Conservation (phyloP, 2,888 invertebrate species). For the Ophion costatus region DNA sequence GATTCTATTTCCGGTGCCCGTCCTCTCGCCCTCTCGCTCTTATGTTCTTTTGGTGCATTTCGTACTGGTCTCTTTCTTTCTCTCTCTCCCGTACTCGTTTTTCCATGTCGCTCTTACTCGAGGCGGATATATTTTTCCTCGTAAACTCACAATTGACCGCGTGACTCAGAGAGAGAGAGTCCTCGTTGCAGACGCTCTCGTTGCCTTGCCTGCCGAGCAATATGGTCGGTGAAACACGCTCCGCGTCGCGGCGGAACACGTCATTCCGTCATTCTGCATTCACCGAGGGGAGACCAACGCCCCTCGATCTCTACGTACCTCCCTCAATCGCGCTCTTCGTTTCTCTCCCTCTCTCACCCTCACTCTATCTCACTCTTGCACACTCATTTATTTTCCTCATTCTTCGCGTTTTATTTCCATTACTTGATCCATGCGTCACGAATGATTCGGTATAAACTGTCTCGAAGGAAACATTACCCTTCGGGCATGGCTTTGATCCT, state of each 20-base stretch:
- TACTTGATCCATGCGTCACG: slow-evolving; percentile 51
- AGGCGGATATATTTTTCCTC: slow-evolving; percentile 57
- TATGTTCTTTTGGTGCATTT: background rate
- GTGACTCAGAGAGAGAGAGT: slow-evolving; percentile 69
- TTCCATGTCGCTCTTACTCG: slow-evolving; percentile 1
- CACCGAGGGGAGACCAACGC: slow-evolving; percentile 58
- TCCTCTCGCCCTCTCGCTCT: background rate
- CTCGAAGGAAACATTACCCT: slow-evolving; percentile 39
- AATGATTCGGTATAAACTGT: slow-evolving; percentile 18
- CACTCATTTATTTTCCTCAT: slow-evolving; percentile 7
- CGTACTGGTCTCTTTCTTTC: background rate
- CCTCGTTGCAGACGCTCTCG: slow-evolving; percentile 49
- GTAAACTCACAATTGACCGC: slow-evolving; percentile 68
- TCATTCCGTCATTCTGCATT: slow-evolving; percentile 70
- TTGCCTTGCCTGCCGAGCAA: slow-evolving; percentile 40
- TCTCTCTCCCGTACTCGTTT: background rate
- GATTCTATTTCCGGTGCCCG: slow-evolving; percentile 61
- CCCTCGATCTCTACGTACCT: slow-evolving; percentile 39
- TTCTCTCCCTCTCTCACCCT: background rate
- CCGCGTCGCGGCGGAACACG: slow-evolving; percentile 61
- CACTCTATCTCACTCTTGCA: background rate
- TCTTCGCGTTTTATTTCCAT: slow-evolving; percentile 36
- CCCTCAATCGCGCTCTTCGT: background rate
- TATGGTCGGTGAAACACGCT: slow-evolving; percentile 35
- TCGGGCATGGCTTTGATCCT: slow-evolving; percentile 45